Base-by-base conservation (phyloP, 2,888 invertebrate genomes). In the Apodemia hepburni region DNA sequence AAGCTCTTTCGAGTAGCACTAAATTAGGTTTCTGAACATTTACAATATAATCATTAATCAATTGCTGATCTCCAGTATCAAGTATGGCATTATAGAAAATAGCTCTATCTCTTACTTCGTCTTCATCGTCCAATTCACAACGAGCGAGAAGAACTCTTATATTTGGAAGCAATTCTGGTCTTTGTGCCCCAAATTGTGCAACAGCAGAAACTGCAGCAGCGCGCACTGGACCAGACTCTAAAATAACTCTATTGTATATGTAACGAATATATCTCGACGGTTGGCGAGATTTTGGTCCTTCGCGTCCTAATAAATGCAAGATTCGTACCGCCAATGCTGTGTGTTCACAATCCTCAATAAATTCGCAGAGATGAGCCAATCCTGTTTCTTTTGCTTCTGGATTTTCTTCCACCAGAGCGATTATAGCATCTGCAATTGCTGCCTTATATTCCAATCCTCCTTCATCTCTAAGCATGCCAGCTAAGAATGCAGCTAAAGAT, bases 341-440 rank as follows among this genome's bases (percentile, higher is more conserved):
- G 81, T 99, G 99, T 77, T 99, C 99, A 79, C 99, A 99, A 84
- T 99, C 99, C 80, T 99, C 99, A 71, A 99, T 99, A 76, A 99
- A 99, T 85, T 99, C 99, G 78, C 99, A 99, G 3, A 99, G 92
- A 87, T 99, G 99, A 0, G 98, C 98, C 15, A 99, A 85, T 0
- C 97, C 99, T 0, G 97, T 96, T 86, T 99, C 99, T 81, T 99
- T 99, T 0, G 99, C 98, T 66, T 99, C 99, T 0, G 97, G 97
- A 82, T 99, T 99, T 79, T 99, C 99, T 84, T 99, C 99, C 66
- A 99, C 98, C 61, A 99, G 96, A 0, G 97, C 96, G 59, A 99
- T 99, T 63, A 99, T 98, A 0, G 99, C 99, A 79, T 99, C 98
- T 0, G 99, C 99, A 69, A 99, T 99, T 0, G 99, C 98, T 18